phyloP scores from a whole-genome alignment of 2,797 vertebrate genomes.

The Discoglossus pictus region DNA sequence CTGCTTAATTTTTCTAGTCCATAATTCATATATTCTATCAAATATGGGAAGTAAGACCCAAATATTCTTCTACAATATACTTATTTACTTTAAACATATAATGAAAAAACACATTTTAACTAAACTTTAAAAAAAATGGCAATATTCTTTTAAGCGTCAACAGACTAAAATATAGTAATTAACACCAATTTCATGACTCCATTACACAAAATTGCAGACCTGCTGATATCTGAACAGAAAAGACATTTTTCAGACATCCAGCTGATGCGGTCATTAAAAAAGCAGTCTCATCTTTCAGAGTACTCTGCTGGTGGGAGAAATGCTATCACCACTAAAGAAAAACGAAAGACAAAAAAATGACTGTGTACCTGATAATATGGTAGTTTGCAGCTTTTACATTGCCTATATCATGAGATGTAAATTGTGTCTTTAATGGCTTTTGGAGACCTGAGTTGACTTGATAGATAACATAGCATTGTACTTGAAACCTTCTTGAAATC shows the following conservation, averaged over 20 bases:
- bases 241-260: conserved; percentile 35
- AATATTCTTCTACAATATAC: too few species aligned
- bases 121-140: too few species aligned
- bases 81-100: too few species aligned
- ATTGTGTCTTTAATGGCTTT: too few species aligned
- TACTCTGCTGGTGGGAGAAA: conserved; percentile 30
- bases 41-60: too few species aligned
- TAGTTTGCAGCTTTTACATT: background rate
- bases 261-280: conserved; percentile 24
- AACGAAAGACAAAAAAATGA: conserved; percentile 30
- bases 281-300: conserved; percentile 17
- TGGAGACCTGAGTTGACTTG: too few species aligned
- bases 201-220: conserved; percentile 17
- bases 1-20: too few species aligned
- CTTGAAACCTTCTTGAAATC: too few species aligned
- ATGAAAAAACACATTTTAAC: too few species aligned
- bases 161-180: conserved; percentile 35
- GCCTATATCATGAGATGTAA: too few species aligned
- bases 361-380: conserved; percentile 3
- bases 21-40: too few species aligned
- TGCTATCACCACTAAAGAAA: conserved; percentile 9
- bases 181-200: conserved; percentile 25
- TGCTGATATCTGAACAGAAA: conserved; percentile 11
- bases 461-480: too few species aligned
- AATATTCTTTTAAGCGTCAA: background rate